phyloP scores from a whole-genome alignment of 2,888 invertebrate species.

The Lasioglossum malachurum region DNA sequence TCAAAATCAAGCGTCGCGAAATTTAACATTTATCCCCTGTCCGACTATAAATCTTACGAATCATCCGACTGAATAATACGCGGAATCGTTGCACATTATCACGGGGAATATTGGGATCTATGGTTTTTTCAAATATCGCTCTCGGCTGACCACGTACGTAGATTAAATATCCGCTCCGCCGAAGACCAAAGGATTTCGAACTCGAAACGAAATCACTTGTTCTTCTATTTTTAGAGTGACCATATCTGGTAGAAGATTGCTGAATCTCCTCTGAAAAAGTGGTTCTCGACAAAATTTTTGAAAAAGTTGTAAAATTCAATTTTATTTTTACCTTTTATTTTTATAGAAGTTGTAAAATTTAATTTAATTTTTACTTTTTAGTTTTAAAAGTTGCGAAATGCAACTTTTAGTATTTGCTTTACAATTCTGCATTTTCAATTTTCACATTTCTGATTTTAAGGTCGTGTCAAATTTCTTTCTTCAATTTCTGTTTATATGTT shows the following conservation, averaged over 20 bases:
- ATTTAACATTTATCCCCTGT: slow-evolving; percentile 70
- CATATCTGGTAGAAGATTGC: neutral
- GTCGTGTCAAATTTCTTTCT: no score
- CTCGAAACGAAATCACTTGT: slow-evolving; percentile 22
- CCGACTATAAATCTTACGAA: slow-evolving; percentile 63
- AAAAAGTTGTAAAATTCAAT: no score
- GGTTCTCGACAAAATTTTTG: no score
- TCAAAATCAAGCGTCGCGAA: slow-evolving; percentile 67
- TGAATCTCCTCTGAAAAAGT: neutral
- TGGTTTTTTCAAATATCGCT: slow-evolving; percentile 49
- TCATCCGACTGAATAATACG: slow-evolving; percentile 52
- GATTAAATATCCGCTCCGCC: slow-evolving; percentile 53
- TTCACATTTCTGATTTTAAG: no score
- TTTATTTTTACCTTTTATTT: no score
- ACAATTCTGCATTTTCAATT: no score
- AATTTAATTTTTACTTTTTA: no score
- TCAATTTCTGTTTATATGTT: no score
- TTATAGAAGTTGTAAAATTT: no score
- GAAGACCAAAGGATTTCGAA: slow-evolving; percentile 19
- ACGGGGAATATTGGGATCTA: slow-evolving; percentile 56
- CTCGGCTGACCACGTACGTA: slow-evolving; percentile 44
- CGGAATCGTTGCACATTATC: slow-evolving; percentile 56
- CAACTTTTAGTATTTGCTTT: no score
- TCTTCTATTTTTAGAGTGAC: neutral
- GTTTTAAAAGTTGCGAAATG: no score